A percentile compares a stretch with the other conserved stretches of the same genome.
Evolutionary conservation across 2,113 vertebrate species (phyloP).

Genomic region (Ammospiza nelsoni): DNA sequence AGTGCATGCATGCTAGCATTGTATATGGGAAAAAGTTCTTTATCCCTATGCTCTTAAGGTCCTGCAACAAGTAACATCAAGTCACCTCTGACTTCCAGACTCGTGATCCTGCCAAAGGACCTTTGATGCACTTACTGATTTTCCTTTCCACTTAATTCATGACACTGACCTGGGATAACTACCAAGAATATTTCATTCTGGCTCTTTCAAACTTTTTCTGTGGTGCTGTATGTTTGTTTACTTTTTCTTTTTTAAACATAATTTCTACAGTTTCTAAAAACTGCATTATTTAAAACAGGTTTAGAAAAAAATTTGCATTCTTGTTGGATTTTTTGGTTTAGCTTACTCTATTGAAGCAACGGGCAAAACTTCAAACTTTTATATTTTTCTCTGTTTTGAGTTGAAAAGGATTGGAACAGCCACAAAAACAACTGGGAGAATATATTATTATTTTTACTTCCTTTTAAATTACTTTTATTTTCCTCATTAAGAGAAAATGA

Average conservation of each 20-base stretch:
- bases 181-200: neutral
- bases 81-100: neutral
- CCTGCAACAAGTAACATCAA: neutral
- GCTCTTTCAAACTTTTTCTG: neutral
- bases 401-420: neutral
- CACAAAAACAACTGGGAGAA: neutral
- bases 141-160: neutral
- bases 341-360: neutral
- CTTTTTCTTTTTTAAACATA: neutral
- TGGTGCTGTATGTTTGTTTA: neutral
- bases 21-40: neutral
- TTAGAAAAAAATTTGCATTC: neutral
- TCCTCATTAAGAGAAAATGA: neutral
- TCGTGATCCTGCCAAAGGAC: neutral
- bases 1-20: rapidly evolving
- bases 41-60: neutral
- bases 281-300: neutral
- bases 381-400: neutral
- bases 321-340: neutral
- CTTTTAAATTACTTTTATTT: neutral
- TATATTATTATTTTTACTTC: neutral
- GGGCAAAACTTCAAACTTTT: neutral
- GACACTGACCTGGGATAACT: neutral
- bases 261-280: neutral
- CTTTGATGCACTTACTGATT: neutral